A percentile compares a stretch with the other conserved stretches of the same genome.
Conservation (phyloP, 1,140 invertebrate species). For the Octopus bimaculoides region DNA sequence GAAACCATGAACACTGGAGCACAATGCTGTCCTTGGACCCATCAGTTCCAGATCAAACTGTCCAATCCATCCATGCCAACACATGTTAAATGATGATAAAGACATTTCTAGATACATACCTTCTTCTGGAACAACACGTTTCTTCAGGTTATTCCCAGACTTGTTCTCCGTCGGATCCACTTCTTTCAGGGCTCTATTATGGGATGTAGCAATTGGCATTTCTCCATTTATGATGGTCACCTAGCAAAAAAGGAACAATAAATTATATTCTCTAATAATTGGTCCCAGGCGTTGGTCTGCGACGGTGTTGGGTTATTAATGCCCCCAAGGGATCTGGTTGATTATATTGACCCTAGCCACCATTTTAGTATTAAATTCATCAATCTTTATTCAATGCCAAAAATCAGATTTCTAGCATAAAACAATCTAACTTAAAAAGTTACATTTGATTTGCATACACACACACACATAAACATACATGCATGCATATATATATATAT, state of each 20-base stretch:
- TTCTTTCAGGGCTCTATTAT: not conserved
- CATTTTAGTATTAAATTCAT: not conserved
- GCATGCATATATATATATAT: too few species aligned
- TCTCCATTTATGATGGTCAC: not conserved
- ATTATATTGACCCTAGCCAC: not conserved
- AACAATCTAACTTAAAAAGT: too few species aligned
- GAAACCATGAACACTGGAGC: too few species aligned
- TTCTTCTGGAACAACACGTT: conserved; percentile 61
- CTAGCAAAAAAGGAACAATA: not conserved
- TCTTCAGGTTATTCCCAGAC: conserved; percentile 34
- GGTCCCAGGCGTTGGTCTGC: not conserved
- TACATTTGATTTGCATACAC: too few species aligned
- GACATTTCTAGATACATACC: conserved; percentile 36
- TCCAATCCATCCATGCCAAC: too few species aligned
- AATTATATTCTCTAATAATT: not conserved
- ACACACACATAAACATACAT: too few species aligned
- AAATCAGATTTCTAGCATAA: not conserved
- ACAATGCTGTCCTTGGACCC: too few species aligned
- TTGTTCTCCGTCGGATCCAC: conserved; percentile 23
- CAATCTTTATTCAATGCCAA: not conserved
- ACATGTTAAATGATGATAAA: too few species aligned
- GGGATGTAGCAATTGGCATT: not conserved
- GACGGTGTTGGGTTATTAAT: not conserved
- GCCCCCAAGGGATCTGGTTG: not conserved
- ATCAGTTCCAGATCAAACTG: too few species aligned